Evolutionary conservation across 1,140 invertebrate species (phyloP).

Genomic region (Hermatobates lingyangjiaoensis): DNA sequence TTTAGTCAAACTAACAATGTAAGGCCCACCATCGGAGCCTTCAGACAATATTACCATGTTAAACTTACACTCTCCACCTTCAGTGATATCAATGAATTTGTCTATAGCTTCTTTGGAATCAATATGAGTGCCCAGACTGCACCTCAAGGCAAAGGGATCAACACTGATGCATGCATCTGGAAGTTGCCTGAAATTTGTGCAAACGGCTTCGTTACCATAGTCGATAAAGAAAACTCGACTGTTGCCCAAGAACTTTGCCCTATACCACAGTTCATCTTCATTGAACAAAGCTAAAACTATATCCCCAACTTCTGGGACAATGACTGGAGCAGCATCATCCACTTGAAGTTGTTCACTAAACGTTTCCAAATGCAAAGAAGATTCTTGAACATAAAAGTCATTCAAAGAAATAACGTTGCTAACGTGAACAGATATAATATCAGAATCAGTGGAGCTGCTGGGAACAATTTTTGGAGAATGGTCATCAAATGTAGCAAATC

Average conservation of each 20-base stretch:
- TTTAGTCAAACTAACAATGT: neutral
- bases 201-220: constrained; percentile 31
- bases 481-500: neutral
- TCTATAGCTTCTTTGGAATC: neutral
- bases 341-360: constrained; percentile 27
- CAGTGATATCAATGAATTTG: constrained; percentile 1
- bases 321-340: neutral
- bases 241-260: constrained; percentile 36
- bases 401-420: constrained; percentile 2
- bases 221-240: constrained; percentile 37
- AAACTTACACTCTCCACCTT: neutral
- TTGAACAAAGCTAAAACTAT: constrained; percentile 43
- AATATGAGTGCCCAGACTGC: neutral
- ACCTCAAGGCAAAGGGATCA: neutral
- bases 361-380: constrained; percentile 28
- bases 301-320: constrained; percentile 20
- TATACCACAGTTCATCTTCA: constrained; percentile 42
- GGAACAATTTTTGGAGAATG: constrained; percentile 18
- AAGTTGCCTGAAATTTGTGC: constrained; percentile 16
- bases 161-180: constrained; percentile 1
- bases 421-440: constrained; percentile 19
- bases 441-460: neutral
- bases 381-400: constrained; percentile 10
- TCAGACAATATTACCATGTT: neutral
- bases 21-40: neutral